Conservation (phyloP, 2,888 invertebrate species). For the Epirrita christyi region DNA sequence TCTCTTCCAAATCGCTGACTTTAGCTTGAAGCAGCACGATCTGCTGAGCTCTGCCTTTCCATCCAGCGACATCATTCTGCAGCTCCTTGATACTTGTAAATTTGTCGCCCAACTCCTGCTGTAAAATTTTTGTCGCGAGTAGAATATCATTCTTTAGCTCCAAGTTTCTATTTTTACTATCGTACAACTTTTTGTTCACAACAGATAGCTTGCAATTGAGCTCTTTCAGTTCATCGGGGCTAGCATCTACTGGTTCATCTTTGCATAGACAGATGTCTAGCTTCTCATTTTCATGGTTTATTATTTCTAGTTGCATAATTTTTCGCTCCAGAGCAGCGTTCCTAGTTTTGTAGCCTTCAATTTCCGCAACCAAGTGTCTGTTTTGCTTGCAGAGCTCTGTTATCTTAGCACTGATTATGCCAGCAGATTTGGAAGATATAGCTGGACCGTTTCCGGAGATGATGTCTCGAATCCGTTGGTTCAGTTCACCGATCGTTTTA, state of each 20-base stretch:
- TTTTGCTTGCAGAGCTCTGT: slow-evolving; percentile 88
- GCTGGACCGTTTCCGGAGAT: slow-evolving; percentile 75
- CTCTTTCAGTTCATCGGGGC: slow-evolving; percentile 82
- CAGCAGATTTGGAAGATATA: slow-evolving; percentile 78
- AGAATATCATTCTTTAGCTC: slow-evolving; percentile 89
- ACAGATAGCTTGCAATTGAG: slow-evolving; percentile 85
- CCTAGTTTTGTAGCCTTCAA: slow-evolving; percentile 85
- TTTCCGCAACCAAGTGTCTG: slow-evolving; percentile 86
- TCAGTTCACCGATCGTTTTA: slow-evolving; percentile 70
- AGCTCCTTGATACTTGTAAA: slow-evolving; percentile 87
- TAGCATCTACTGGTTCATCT: slow-evolving; percentile 72
- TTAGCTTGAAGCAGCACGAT: slow-evolving; percentile 88
- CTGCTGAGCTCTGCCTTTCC: slow-evolving; percentile 92
- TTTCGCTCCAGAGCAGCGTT: slow-evolving; percentile 82
- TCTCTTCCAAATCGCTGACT: slow-evolving; percentile 87
- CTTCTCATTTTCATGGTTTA: slow-evolving; percentile 67
- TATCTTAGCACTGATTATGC: slow-evolving; percentile 86
- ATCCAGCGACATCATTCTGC: slow-evolving; percentile 84
- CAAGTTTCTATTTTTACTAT: slow-evolving; percentile 88
- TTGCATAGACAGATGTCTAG: slow-evolving; percentile 68
- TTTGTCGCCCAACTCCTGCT: slow-evolving; percentile 90
- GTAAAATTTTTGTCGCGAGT: slow-evolving; percentile 89
- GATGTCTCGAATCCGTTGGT: slow-evolving; percentile 78
- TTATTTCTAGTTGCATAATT: slow-evolving; percentile 71
- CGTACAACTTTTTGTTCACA: slow-evolving; percentile 87